These are phyloP conservation scores for Cryptocephalus moraei DNA, from an alignment of 2,888 invertebrate genomes.

Conservation along the genomic window DNA sequence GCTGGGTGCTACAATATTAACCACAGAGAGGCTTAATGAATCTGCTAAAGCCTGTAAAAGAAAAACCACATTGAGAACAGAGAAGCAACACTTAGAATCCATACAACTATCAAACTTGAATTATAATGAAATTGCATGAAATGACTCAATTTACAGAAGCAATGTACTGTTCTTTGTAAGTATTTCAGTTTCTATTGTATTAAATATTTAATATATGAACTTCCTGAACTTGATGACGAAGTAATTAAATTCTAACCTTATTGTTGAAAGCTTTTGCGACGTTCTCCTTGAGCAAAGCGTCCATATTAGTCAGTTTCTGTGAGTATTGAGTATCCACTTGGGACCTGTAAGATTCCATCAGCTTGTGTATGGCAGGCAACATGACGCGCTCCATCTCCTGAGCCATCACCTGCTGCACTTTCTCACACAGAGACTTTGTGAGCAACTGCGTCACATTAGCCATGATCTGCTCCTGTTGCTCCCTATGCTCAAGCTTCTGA, in stretches of 20 bases:
- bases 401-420: conserved; percentile 45
- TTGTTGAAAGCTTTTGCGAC: conserved; percentile 69
- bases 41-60: conserved; percentile 59
- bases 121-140: no score
- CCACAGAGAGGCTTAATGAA: conserved; percentile 57
- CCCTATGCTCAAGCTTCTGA: conserved; percentile 41
- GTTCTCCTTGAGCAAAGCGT: conserved; percentile 67
- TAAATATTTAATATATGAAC: no score
- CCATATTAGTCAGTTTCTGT: conserved; percentile 61
- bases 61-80: not conserved
- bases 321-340: conserved; percentile 66
- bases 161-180: no score
- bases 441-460: conserved; percentile 44
- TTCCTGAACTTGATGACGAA: no score
- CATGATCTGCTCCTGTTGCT: conserved; percentile 43
- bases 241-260: conserved; percentile 46
- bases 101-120: no score
- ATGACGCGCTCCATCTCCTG: conserved; percentile 46
- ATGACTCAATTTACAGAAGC: no score
- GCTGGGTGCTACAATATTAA: conserved; percentile 59
- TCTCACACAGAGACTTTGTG: conserved; percentile 33
- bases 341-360: conserved; percentile 62
- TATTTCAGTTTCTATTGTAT: no score
- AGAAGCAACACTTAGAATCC: conserved; percentile 4
- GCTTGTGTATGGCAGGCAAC: conserved; percentile 50